Evolutionary conservation across 2,888 invertebrate genomes (phyloP).

Genomic region (Alviniconcha strummeri): DNA sequence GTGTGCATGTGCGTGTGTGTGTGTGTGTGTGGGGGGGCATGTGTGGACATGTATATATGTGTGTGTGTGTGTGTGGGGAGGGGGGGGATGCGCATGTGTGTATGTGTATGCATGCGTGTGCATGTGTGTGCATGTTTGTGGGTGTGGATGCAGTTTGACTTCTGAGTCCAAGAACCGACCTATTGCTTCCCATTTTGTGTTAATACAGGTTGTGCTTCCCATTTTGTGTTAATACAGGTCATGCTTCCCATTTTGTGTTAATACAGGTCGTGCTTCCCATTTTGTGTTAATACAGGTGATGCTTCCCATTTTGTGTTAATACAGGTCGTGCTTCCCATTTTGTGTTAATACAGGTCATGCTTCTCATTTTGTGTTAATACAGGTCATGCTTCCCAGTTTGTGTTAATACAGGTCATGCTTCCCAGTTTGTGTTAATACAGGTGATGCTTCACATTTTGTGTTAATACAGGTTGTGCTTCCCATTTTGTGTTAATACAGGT

Average conservation of each 20-base stretch:
- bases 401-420: slow-evolving; percentile 57
- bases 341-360: slow-evolving; percentile 55
- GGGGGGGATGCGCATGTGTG: background rate
- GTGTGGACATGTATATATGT: background rate
- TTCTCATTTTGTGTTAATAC: slow-evolving; percentile 25
- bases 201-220: slow-evolving; percentile 62
- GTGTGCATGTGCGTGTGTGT: background rate
- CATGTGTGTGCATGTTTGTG: background rate
- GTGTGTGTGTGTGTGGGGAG: background rate
- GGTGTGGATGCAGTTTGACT: background rate
- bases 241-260: too few relatives aligned
- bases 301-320: background rate
- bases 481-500: slow-evolving; percentile 52
- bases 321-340: slow-evolving; percentile 60
- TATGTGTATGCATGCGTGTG: background rate
- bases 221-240: slow-evolving; percentile 52
- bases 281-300: slow-evolving; percentile 54
- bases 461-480: slow-evolving; percentile 62
- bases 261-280: slow-evolving; percentile 60
- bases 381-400: slow-evolving; percentile 56
- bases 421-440: slow-evolving; percentile 47
- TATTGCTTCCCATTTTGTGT: too few relatives aligned
- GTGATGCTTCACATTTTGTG: slow-evolving; percentile 43
- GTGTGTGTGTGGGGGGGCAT: background rate
- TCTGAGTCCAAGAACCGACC: too few relatives aligned